phyloP scores from a whole-genome alignment of 2,113 vertebrate species.

The Brevimyrus niger region DNA sequence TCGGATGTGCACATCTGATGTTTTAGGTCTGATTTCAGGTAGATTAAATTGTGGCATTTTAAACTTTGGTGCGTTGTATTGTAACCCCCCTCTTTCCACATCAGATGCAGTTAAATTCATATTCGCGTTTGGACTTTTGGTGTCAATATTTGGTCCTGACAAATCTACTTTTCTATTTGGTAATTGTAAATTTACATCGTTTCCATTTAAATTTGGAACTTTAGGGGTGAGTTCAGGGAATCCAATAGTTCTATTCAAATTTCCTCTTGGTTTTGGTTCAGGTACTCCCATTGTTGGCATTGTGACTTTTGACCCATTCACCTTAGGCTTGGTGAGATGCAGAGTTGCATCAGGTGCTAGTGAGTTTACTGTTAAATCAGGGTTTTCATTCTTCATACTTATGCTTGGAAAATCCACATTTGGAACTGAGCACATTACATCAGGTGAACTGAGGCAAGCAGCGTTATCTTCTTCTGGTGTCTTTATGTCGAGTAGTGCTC shows the following conservation, averaged over 20 bases:
- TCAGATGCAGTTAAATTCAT: constrained; percentile 38
- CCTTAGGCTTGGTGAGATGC: constrained; percentile 14
- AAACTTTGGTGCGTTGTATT: constrained; percentile 29
- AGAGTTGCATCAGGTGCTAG: constrained; percentile 6
- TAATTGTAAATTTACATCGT: background rate
- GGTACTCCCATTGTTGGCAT: constrained; percentile 37
- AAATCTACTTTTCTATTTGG: constrained; percentile 4
- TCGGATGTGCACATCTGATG: background rate
- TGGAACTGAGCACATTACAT: background rate
- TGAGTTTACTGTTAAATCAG: constrained; percentile 18
- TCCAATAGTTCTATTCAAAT: constrained; percentile 35
- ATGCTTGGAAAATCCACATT: constrained; percentile 30
- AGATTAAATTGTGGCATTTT: constrained; percentile 21
- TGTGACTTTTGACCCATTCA: constrained; percentile 30
- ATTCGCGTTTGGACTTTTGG: constrained; percentile 31
- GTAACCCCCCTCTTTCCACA: constrained; percentile 17
- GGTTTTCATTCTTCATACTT: constrained; percentile 13
- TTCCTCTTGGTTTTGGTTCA: constrained; percentile 42
- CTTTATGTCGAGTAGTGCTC: constrained; percentile 38
- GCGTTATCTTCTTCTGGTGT: background rate
- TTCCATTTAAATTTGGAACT: constrained; percentile 18
- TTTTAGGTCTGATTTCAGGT: constrained; percentile 13
- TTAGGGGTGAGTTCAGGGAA: constrained; percentile 36
- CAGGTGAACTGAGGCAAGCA: background rate
- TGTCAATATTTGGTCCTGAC: background rate